Percentiles rank a stretch among this genome's conserved stretches.
Evolutionary conservation across 2,797 vertebrate species (phyloP).

Genomic region (Tolypeutes matacus): DNA sequence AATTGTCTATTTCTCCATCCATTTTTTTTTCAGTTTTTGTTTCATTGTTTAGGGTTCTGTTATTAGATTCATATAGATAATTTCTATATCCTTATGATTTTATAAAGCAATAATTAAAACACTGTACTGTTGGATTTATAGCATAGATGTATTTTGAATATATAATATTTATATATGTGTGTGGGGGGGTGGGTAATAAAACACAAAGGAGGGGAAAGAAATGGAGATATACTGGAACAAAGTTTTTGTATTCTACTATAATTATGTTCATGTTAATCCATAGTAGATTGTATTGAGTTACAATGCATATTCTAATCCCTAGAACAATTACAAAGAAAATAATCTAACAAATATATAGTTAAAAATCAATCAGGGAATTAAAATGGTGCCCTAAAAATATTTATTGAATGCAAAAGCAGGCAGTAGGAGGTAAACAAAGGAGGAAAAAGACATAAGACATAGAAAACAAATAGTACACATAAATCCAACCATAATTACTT

Average conservation of each 20-base stretch:
- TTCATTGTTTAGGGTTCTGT: background rate
- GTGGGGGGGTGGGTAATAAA: background rate
- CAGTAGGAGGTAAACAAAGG: background rate
- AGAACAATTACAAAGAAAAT: background rate
- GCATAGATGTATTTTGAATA: background rate
- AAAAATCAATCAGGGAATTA: background rate
- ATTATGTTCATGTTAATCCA: background rate
- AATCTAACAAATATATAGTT: background rate
- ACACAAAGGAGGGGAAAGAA: background rate
- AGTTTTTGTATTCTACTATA: conserved; percentile 8
- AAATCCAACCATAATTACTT: background rate
- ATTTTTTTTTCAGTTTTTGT: background rate
- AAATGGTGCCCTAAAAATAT: background rate
- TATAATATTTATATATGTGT: background rate
- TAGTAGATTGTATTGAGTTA: background rate
- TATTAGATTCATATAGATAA: background rate
- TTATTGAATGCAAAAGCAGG: background rate
- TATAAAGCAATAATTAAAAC: background rate
- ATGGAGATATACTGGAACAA: background rate
- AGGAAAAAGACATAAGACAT: background rate
- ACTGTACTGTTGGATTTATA: background rate
- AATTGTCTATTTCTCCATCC: background rate
- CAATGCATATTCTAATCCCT: background rate
- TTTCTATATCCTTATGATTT: background rate
- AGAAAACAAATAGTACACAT: background rate